phyloP scores from a whole-genome alignment of 2,797 vertebrate genomes.

The Siniperca obscura region DNA sequence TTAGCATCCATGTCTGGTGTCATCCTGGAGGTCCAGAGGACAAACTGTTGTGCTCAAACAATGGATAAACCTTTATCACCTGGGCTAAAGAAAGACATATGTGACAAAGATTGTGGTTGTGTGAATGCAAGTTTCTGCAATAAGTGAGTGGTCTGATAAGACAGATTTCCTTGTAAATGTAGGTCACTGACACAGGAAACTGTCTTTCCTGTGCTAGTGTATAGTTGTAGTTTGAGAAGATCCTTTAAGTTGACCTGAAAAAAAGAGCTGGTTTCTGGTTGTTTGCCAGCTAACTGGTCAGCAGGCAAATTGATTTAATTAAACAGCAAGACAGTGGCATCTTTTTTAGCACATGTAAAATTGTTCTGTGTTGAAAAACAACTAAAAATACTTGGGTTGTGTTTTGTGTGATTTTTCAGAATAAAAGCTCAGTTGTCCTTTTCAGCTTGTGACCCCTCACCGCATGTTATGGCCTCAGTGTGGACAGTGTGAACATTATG shows the following conservation, averaged over 20 bases:
- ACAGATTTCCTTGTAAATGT: constrained; percentile 45
- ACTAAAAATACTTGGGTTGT: background rate
- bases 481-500: background rate
- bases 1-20: constrained; percentile 36
- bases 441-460: background rate
- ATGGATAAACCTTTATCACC: background rate
- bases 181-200: constrained; percentile 64
- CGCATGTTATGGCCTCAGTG: background rate
- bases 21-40: constrained; percentile 54
- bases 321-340: background rate
- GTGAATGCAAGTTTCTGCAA: constrained; percentile 10
- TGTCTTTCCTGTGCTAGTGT: constrained; percentile 53
- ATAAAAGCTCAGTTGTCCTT: background rate
- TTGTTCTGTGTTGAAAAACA: background rate
- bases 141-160: background rate
- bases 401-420: constrained; percentile 30
- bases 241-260: background rate
- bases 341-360: background rate
- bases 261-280: constrained; percentile 9
- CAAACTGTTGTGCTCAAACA: background rate
- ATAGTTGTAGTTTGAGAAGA: background rate
- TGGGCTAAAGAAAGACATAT: background rate
- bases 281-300: background rate
- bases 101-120: background rate
- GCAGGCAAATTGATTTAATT: background rate